Base-by-base conservation (phyloP, 2,797 vertebrate genomes). In the Peromyscus aztecus region DNA sequence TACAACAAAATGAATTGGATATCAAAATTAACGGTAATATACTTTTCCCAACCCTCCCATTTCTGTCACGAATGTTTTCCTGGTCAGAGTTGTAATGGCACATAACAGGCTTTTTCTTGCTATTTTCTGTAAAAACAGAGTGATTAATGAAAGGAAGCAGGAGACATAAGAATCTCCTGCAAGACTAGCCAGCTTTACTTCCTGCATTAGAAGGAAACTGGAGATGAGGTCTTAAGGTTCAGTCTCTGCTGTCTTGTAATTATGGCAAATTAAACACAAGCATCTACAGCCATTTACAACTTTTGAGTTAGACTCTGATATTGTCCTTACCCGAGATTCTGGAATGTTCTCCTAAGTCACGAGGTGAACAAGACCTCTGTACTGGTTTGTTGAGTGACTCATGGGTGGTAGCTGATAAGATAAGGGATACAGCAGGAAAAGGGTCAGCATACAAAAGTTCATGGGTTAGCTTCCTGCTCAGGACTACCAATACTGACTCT, bases 261-360 rank as follows among this genome's bases (percentile, higher is more conserved):
- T 93, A 61, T 77, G 12, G 76, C 86, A 90, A 97, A 97, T 94
- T 97, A 97, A 95, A 27, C 97, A 91, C 94, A 83, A 95, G 73
- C 90, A 65, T 97, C 89, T 88, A 92, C 93, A 97, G 85, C 90
- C 77, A 49, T 92, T 92, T 91, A 69, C 95, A 81, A 93, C 78
- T 77, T 98, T 97, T 97, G 94, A 43, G 78, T 95, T 96, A 52
- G 7, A 95, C 93, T 82, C 40, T 55, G 16, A 17, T 46, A 6
- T n/a, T 13, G 2, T 49, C 2, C n/a, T 76, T 37, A 76, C 78
- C 40, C 31, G 1, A 49, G 24, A 14, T 40, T 57, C 84, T 40
- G 77, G 49, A 57, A 87, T 73, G 55, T 46, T 61, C 29, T 76
- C 12, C 73, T 63, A 31, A 89, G 71, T 14, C 21, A 61, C 7